These are phyloP conservation scores for Odontophorus gujanensis DNA, from an alignment of 2,113 vertebrate species.

Conservation along the genomic window DNA sequence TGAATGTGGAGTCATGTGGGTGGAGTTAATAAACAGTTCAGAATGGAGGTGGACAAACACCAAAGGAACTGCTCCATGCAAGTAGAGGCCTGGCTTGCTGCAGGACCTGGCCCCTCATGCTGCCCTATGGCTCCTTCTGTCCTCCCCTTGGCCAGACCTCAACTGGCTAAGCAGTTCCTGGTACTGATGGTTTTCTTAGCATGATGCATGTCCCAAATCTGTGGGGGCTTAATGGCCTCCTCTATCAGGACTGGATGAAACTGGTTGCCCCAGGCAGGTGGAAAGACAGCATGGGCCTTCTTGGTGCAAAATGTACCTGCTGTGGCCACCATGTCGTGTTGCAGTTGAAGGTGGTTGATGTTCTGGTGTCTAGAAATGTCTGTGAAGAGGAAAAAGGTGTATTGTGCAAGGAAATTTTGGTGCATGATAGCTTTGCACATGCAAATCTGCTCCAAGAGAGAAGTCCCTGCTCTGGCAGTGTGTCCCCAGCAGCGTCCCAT, in stretches of 20 bases:
- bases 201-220: background rate
- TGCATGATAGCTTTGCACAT: background rate
- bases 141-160: fast-evolving
- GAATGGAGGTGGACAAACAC: background rate
- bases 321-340: background rate
- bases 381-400: background rate
- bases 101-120: background rate
- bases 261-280: background rate
- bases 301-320: background rate
- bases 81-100: background rate
- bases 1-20: background rate
- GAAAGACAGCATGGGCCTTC: background rate
- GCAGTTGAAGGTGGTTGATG: background rate
- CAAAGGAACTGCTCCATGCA: background rate
- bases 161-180: background rate
- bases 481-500: background rate
- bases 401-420: background rate
- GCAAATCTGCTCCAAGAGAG: background rate
- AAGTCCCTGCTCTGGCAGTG: background rate
- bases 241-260: background rate
- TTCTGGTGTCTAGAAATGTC: background rate
- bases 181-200: background rate
- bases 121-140: background rate
- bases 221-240: fast-evolving
- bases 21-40: background rate